Percentiles rank a stretch among this genome's conserved stretches.
phyloP scores from a whole-genome alignment of 1,140 invertebrate genomes.

The Hyphantria cunea region DNA sequence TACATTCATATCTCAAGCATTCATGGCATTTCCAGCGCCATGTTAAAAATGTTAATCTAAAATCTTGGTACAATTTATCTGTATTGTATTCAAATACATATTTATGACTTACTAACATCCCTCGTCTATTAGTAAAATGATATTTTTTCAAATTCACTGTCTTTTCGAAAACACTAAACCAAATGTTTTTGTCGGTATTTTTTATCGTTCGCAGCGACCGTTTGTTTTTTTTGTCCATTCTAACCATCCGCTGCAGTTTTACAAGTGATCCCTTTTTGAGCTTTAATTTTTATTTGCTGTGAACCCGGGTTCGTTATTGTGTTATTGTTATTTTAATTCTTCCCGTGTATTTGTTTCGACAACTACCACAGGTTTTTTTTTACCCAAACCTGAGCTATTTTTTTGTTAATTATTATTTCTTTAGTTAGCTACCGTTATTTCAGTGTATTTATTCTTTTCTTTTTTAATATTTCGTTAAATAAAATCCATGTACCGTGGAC shows the following conservation, averaged over 20 bases:
- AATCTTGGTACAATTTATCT: conserved; percentile 6
- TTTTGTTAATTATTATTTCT: no score
- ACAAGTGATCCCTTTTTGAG: conserved; percentile 34
- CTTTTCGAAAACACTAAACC: conserved; percentile 19
- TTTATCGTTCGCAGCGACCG: conserved; percentile 27
- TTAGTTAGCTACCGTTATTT: no score
- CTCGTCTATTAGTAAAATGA: conserved; percentile 25
- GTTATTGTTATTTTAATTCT: conserved; percentile 30
- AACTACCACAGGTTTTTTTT: no score
- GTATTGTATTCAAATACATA: conserved; percentile 17
- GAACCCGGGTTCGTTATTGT: conserved; percentile 18
- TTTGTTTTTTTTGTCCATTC: conserved; percentile 34
- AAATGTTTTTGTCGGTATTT: conserved; percentile 40
- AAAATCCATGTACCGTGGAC: no score
- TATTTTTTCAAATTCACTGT: conserved; percentile 13
- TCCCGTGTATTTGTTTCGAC: conserved; percentile 12
- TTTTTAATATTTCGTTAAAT: no score
- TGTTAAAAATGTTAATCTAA: neutral
- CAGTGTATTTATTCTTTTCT: no score
- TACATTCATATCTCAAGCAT: conserved; percentile 2
- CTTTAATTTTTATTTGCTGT: conserved; percentile 35
- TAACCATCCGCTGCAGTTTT: conserved; percentile 36
- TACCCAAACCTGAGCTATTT: no score
- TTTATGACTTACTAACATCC: conserved; percentile 34
- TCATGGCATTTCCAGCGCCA: neutral